These are phyloP conservation scores for Troilus luridus DNA, from an alignment of 2,888 invertebrate species.

Conservation along the genomic window DNA sequence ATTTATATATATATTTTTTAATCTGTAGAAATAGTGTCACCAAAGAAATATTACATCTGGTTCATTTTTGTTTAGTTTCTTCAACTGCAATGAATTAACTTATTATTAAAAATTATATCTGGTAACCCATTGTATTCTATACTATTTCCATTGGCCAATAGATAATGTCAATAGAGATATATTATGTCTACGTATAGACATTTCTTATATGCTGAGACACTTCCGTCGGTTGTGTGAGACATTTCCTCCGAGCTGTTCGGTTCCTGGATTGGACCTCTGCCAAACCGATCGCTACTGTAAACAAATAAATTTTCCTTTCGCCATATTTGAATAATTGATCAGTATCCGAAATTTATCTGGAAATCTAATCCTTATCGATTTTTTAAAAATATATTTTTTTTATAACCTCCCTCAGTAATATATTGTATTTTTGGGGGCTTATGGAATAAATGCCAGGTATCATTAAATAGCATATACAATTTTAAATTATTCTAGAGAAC, in stretches of 20 bases:
- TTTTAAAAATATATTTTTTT: not conserved
- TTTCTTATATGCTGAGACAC: not conserved
- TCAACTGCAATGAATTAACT: no score
- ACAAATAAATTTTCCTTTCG: conserved; percentile 12
- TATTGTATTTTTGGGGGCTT: no score
- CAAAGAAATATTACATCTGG: no score
- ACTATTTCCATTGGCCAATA: not conserved
- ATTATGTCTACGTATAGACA: not conserved
- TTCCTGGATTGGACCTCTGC: not conserved
- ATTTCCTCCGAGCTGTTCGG: not conserved
- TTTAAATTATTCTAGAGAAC: no score
- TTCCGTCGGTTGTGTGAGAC: not conserved
- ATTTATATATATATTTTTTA: no score
- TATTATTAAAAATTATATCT: no score
- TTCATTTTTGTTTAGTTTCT: no score
- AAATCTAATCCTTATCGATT: not conserved
- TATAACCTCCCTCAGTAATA: no score
- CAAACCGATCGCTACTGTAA: not conserved
- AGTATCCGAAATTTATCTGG: not conserved
- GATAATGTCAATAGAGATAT: no score
- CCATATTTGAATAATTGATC: not conserved
- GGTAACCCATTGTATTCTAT: not conserved
- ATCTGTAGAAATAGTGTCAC: no score
- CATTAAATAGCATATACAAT: no score
- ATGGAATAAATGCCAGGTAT: no score